phyloP scores from a whole-genome alignment of 2,888 invertebrate species.

The Hylaea fasciaria region DNA sequence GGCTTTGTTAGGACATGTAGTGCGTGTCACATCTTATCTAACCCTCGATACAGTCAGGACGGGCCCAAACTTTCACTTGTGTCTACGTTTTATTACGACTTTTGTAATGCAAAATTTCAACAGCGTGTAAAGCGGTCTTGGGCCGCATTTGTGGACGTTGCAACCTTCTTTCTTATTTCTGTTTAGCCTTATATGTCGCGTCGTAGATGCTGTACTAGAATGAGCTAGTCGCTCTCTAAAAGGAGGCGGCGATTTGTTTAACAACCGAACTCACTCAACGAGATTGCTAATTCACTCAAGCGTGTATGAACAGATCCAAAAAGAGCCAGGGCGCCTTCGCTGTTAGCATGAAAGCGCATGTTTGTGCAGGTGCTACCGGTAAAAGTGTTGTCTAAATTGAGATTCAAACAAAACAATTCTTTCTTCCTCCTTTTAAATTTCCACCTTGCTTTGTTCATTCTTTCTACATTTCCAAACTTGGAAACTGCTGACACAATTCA shows the following conservation, averaged over 20 bases:
- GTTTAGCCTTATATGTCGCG: background rate
- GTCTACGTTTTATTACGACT: background rate
- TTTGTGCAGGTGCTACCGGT: slow-evolving; percentile 7
- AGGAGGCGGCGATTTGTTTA: slow-evolving; percentile 16
- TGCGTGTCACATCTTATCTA: background rate
- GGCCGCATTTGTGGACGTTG: background rate
- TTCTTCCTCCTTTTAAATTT: background rate
- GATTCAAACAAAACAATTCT: slow-evolving; percentile 9
- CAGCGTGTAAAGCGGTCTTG: background rate
- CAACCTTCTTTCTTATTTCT: background rate
- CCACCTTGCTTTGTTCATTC: slow-evolving; percentile 2
- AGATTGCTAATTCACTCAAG: slow-evolving; percentile 25
- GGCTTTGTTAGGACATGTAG: slow-evolving; percentile 1
- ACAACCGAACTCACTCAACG: slow-evolving; percentile 20
- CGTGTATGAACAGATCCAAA: slow-evolving; percentile 8
- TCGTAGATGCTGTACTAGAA: background rate
- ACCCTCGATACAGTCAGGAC: background rate
- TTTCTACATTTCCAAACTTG: slow-evolving; percentile 16
- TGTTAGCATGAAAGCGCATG: slow-evolving; percentile 13
- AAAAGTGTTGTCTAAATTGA: slow-evolving; percentile 4
- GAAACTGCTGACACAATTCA: slow-evolving; percentile 19
- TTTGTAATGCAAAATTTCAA: slow-evolving; percentile 6
- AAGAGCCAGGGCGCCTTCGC: slow-evolving; percentile 8
- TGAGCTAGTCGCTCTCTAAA: slow-evolving; percentile 6
- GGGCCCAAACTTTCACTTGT: background rate